Evolutionary conservation across 2,113 vertebrate genomes (phyloP), one percentile per base, ranked within the genome.

Genomic region (Rhinolophus sinicus): DNA sequence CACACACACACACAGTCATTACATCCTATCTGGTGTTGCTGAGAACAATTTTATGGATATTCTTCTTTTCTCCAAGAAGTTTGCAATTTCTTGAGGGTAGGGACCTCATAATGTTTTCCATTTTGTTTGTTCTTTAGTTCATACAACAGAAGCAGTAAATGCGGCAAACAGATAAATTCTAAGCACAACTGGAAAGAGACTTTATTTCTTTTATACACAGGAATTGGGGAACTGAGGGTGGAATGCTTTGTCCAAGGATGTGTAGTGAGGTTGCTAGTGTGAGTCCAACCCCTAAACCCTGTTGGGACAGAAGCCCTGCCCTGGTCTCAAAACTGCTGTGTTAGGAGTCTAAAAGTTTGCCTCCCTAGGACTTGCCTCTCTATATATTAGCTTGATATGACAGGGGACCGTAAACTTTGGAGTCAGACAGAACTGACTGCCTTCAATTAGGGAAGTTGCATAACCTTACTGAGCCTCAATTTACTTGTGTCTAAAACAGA

Each of bases 401-500:
- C 52, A 52, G 62, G 22, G 69, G 72, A 77, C 33, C 40, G 83
- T 73, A 78, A 56, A 52, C 75, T 35, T 72, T 44, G 16, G 58
- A 84, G 26, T 33, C 30, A 67, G 28, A 72, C 9, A 60, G 54
- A 62, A n/a, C 8, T 67, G 13, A 78, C 35, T 87, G 18, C 50
- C 76, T 83, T 89, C n/a, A 54, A 3, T 56, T 35, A 16, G 38
- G 3, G 33, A 47, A 56, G 38, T 12, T 67, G 7, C 21, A 1
- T 58, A 56, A 76, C 21, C 14, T 35, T 38, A 28, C 18, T 1
- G 54, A 83, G 28, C 26, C 30, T 92, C 30, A n/a, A 30, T 21
- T 60, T 70, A 83, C 3, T 90, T 12, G 16, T 93, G 26, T 97
- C 76, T 73, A 60, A 85, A 87, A 80, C 26, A 69, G 52, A 94